Conservation (phyloP, 2,888 invertebrate species). For the Pristionchus mayeri region DNA sequence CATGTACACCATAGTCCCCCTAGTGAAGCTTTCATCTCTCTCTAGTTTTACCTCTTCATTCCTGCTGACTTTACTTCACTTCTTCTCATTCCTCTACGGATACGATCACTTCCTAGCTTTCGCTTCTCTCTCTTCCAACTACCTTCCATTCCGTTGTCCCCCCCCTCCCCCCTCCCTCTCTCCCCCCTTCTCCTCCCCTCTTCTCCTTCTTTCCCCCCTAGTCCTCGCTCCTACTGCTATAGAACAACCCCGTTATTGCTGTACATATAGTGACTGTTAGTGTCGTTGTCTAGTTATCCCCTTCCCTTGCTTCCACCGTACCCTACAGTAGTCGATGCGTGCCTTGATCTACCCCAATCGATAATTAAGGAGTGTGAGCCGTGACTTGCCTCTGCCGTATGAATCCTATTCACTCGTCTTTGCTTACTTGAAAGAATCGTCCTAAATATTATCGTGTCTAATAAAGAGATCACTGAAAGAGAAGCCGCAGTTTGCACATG, state of each 20-base stretch:
- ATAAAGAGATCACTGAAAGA: conserved; percentile 39
- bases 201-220: not conserved
- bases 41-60: conserved; percentile 32
- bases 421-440: conserved; percentile 20
- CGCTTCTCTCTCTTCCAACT: conserved; percentile 36
- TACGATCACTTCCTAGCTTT: conserved; percentile 40
- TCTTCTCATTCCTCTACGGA: conserved; percentile 47
- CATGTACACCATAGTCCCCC: conserved; percentile 6
- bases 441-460: conserved; percentile 45
- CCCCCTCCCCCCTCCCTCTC: not conserved
- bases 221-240: conserved; percentile 32
- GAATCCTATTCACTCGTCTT: conserved; percentile 22
- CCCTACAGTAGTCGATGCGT: conserved; percentile 30
- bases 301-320: conserved; percentile 3
- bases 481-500: conserved; percentile 6
- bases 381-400: conserved; percentile 24
- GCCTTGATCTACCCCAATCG: conserved; percentile 31
- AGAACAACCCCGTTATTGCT: not conserved
- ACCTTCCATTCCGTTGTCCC: not conserved
- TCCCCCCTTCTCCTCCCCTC: not conserved
- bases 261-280: conserved; percentile 42
- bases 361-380: conserved; percentile 40
- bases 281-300: conserved; percentile 40
- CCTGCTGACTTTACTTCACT: conserved; percentile 27
- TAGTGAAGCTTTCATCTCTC: conserved; percentile 40